Evolutionary conservation across 2,797 vertebrate genomes (phyloP).

Genomic region (Telmatherina bonti): DNA sequence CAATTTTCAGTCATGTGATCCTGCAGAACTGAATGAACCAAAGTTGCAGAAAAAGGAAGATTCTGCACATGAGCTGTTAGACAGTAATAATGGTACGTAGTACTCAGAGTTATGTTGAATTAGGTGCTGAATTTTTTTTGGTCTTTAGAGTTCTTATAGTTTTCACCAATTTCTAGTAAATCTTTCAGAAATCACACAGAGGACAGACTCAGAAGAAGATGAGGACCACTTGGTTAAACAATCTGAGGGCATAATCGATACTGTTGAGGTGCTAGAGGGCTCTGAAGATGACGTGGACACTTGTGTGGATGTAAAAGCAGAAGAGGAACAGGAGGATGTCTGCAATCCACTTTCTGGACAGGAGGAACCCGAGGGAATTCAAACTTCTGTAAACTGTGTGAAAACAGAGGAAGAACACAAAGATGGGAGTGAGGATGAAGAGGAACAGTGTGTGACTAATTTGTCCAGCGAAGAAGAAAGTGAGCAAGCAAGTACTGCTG

Average conservation of each 20-base stretch:
- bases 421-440: conserved; percentile 18
- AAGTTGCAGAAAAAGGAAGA: conserved; percentile 66
- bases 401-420: conserved; percentile 32
- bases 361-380: conserved; percentile 37
- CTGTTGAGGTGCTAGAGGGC: conserved; percentile 10
- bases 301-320: conserved; percentile 24
- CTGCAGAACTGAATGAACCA: conserved; percentile 50
- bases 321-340: conserved; percentile 59
- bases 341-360: conserved; percentile 40
- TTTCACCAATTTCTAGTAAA: conserved; percentile 9
- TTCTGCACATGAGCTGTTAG: conserved; percentile 25
- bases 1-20: conserved; percentile 78
- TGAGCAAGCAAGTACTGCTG: conserved; percentile 27
- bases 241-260: conserved; percentile 25
- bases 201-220: conserved; percentile 41
- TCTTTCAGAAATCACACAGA: conserved; percentile 24
- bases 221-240: conserved; percentile 9
- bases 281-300: conserved; percentile 12
- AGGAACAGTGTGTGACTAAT: conserved; percentile 26
- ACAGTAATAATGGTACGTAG: conserved; percentile 57
- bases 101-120: background rate
- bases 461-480: conserved; percentile 20
- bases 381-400: conserved; percentile 21
- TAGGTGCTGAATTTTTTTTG: background rate
- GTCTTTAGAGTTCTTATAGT: background rate